These are phyloP conservation scores for Elysia chlorotica DNA, from an alignment of 1,140 invertebrate species.

Conservation along the genomic window DNA sequence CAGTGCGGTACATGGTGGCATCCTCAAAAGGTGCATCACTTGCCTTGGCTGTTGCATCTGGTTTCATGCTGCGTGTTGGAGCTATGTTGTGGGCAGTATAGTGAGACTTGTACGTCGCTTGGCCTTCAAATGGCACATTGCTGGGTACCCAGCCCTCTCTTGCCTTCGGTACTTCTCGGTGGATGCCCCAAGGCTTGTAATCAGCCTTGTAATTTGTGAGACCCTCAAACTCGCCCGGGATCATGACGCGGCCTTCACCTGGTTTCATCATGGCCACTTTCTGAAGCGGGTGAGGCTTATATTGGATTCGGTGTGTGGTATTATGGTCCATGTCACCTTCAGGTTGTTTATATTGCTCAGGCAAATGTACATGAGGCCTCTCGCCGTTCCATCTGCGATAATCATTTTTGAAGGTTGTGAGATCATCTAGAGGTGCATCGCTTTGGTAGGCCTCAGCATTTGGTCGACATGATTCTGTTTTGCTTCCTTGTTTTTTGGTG, in stretches of 20 bases:
- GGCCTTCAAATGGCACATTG: conserved; percentile 59
- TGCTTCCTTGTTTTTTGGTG: conserved; percentile 42
- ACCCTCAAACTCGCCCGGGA: conserved; percentile 54
- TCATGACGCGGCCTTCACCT: conserved; percentile 30
- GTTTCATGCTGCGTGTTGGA: conserved; percentile 45
- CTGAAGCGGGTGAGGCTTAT: conserved; percentile 43
- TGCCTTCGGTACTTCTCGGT: conserved; percentile 33
- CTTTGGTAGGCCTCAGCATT: conserved; percentile 46
- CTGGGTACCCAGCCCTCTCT: conserved; percentile 53
- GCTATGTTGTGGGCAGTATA: conserved; percentile 44
- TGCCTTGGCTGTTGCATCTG: conserved; percentile 37
- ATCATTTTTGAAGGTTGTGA: conserved; percentile 59
- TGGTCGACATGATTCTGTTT: conserved; percentile 49
- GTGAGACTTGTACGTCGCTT: conserved; percentile 56
- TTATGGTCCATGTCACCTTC: conserved; percentile 60
- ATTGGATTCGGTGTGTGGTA: conserved; percentile 56
- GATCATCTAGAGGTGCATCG: conserved; percentile 52
- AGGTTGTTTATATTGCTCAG: conserved; percentile 52
- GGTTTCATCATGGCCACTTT: conserved; percentile 38
- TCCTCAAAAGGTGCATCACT: conserved; percentile 55
- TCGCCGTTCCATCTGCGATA: conserved; percentile 57
- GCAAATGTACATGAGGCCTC: conserved; percentile 46
- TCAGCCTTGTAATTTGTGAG: conserved; percentile 59
- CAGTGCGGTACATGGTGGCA: conserved; percentile 58
- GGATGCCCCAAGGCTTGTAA: conserved; percentile 54